Evolutionary conservation across 2,797 vertebrate genomes (phyloP).

Genomic region (Gallinago stenura): DNA sequence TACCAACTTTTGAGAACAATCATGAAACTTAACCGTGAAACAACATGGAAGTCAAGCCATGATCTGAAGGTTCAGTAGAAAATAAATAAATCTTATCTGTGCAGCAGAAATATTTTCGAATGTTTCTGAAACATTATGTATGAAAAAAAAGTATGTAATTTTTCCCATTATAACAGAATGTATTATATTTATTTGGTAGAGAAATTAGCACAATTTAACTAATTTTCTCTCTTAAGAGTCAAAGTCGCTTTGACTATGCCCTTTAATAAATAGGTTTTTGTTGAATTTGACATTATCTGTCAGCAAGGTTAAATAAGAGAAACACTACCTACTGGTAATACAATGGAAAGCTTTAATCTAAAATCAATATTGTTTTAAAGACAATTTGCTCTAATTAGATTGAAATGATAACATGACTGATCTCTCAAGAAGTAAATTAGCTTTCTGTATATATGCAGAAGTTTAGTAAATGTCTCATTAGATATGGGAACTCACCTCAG

Average conservation of each 20-base stretch:
- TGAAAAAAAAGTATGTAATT: neutral
- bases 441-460: constrained; percentile 38
- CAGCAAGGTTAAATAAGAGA: constrained; percentile 61
- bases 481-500: neutral
- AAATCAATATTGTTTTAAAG: constrained; percentile 81
- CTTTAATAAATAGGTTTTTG: neutral
- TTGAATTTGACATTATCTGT: constrained; percentile 43
- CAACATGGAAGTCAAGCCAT: neutral
- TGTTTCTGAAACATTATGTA: neutral
- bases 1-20: neutral
- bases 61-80: neutral
- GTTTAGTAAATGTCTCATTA: constrained; percentile 39
- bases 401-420: constrained; percentile 59
- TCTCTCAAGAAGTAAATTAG: constrained; percentile 61
- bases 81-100: neutral
- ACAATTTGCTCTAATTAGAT: constrained; percentile 78
- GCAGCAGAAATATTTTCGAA: neutral
- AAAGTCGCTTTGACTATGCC: neutral
- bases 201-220: constrained; percentile 8
- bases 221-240: constrained; percentile 17
- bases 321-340: constrained; percentile 52
- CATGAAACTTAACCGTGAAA: neutral
- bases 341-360: constrained; percentile 69
- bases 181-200: constrained; percentile 26
- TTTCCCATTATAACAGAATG: neutral